Evolutionary conservation across 1,140 invertebrate genomes (phyloP).

Genomic region (Zaprionus ornatus): DNA sequence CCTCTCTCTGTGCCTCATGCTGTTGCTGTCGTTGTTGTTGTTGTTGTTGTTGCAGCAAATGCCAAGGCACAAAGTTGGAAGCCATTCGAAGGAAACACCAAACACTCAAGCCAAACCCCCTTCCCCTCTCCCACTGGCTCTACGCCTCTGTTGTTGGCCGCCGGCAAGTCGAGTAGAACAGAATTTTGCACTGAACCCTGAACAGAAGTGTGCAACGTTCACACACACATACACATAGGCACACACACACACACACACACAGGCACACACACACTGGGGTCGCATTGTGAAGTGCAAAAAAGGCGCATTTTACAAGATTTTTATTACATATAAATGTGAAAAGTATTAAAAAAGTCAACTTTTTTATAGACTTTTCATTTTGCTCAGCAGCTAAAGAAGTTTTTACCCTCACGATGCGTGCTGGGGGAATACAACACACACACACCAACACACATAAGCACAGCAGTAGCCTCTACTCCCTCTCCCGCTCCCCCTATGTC

Average conservation of each 20-base stretch:
- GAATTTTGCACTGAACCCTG: constrained; percentile 75
- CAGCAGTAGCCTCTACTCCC: constrained; percentile 5
- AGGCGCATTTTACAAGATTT: constrained; percentile 82
- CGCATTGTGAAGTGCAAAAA: constrained; percentile 77
- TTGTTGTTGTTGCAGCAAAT: constrained; percentile 39
- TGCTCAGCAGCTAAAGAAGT: constrained; percentile 49
- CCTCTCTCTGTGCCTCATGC: neutral
- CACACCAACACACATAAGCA: neutral
- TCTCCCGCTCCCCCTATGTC: constrained; percentile 18
- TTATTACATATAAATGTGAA: constrained; percentile 80
- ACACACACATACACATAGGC: constrained; percentile 22
- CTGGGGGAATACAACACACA: constrained; percentile 59
- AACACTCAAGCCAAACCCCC: constrained; percentile 13
- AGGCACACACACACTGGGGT: constrained; percentile 6
- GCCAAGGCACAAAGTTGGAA: constrained; percentile 45
- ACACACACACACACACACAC: constrained; percentile 29
- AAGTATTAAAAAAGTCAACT: constrained; percentile 82
- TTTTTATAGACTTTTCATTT: constrained; percentile 80
- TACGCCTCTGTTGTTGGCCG: constrained; percentile 49
- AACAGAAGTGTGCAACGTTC: constrained; percentile 42
- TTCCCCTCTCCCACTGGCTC: neutral
- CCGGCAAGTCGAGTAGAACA: constrained; percentile 63
- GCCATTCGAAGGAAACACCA: constrained; percentile 24
- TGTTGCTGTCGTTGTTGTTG: constrained; percentile 8
- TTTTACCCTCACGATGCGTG: constrained; percentile 74